phyloP scores from a whole-genome alignment of 2,797 vertebrate genomes.

The Syngnathus rostellatus region DNA sequence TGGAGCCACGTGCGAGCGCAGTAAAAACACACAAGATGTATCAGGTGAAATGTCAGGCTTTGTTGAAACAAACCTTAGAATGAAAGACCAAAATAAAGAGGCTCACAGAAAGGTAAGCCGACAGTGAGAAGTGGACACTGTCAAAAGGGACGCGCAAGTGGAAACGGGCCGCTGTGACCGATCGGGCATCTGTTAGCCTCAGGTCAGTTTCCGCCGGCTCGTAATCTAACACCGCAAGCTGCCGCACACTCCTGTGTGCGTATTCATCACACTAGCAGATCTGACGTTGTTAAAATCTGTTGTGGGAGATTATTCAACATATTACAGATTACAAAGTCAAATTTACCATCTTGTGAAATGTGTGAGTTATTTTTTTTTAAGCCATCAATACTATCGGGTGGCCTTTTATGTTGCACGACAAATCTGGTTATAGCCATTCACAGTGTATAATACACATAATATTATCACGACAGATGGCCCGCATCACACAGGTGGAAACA shows the following conservation, averaged over 20 bases:
- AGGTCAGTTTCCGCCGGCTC: conserved; percentile 62
- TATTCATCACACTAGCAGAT: conserved; percentile 34
- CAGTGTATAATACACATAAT: conserved; percentile 29
- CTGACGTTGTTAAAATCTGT: conserved; percentile 14
- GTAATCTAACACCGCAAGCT: conserved; percentile 59
- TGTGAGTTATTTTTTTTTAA: conserved; percentile 7
- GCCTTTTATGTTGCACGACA: conserved; percentile 19
- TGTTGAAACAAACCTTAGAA: background rate
- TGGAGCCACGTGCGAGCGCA: conserved; percentile 8
- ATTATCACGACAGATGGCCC: conserved; percentile 58
- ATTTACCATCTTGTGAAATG: conserved; percentile 1
- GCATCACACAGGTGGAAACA: conserved; percentile 55
- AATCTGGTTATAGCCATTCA: conserved; percentile 46
- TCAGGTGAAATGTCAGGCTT: background rate
- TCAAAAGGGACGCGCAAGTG: conserved; percentile 33
- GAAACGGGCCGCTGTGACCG: conserved; percentile 62
- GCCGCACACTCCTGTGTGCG: conserved; percentile 33
- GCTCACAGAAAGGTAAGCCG: conserved; percentile 5
- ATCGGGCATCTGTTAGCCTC: conserved; percentile 74
- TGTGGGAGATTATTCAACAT: conserved; percentile 6
- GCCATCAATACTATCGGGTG: conserved; percentile 46
- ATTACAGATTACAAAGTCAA: background rate
- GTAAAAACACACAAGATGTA: background rate
- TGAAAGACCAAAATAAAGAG: conserved; percentile 23
- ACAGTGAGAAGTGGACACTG: background rate